Evolutionary conservation across 2,888 invertebrate genomes (phyloP).

Genomic region (Cerastis rubricosa): DNA sequence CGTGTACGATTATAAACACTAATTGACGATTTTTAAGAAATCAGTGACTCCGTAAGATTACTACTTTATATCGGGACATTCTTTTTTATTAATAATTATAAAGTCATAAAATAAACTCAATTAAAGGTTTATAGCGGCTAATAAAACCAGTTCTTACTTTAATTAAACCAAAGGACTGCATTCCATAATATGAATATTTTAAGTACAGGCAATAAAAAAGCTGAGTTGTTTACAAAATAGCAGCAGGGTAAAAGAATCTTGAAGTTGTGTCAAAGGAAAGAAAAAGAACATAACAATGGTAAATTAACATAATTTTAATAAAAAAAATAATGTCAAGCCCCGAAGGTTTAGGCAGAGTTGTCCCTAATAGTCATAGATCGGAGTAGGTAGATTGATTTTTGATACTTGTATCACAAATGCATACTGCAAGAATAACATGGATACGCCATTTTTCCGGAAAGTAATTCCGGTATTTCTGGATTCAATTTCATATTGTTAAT

Average conservation of each 20-base stretch:
- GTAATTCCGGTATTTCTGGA: too few species aligned
- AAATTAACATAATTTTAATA: background rate
- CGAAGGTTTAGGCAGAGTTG: background rate
- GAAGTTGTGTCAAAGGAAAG: background rate
- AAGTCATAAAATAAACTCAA: slow-evolving; percentile 11
- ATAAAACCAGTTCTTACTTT: slow-evolving; percentile 17
- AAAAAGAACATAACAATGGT: background rate
- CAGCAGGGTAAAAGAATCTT: too few species aligned
- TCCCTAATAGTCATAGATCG: background rate
- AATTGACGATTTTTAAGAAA: background rate
- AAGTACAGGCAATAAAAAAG: background rate
- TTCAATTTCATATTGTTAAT: too few species aligned
- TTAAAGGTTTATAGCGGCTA: background rate
- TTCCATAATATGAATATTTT: slow-evolving; percentile 2
- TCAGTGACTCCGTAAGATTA: background rate
- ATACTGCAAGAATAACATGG: too few species aligned
- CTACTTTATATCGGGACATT: background rate
- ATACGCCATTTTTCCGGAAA: too few species aligned
- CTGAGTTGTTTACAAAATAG: background rate
- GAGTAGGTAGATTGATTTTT: too few species aligned
- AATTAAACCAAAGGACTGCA: background rate
- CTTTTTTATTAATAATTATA: slow-evolving; percentile 9
- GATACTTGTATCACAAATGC: too few species aligned
- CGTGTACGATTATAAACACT: background rate
- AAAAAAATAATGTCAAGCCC: background rate